Percentiles rank a stretch among this genome's conserved stretches.
These are phyloP conservation scores for Hoplodrina blanda DNA, from an alignment of 2,888 invertebrate species.

Conservation along the genomic window DNA sequence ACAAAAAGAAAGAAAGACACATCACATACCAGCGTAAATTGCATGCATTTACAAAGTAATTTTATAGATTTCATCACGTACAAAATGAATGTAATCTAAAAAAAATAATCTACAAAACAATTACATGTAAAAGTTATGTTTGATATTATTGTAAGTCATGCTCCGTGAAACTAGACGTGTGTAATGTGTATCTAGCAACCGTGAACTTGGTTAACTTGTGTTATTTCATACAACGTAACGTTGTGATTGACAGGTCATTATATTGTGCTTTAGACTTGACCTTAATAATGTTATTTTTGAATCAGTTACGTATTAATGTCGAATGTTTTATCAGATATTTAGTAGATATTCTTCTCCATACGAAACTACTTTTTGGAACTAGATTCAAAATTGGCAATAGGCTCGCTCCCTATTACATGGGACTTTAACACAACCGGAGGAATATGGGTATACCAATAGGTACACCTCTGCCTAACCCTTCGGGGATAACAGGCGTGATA, in stretches of 20 bases:
- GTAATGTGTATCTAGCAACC: constrained; percentile 56
- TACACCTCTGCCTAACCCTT: too few species aligned
- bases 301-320: constrained; percentile 4
- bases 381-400: too few species aligned
- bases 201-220: constrained; percentile 61
- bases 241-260: constrained; percentile 66
- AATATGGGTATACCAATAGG: too few species aligned
- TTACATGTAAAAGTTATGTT: constrained; percentile 45
- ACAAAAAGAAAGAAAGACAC: constrained; percentile 25
- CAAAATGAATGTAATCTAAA: constrained; percentile 48
- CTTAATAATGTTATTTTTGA: constrained; percentile 42
- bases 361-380: too few species aligned
- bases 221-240: constrained; percentile 65
- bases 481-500: too few species aligned
- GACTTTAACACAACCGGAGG: too few species aligned
- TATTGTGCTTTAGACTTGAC: constrained; percentile 57
- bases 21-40: constrained; percentile 16
- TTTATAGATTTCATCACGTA: constrained; percentile 48
- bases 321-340: neutral
- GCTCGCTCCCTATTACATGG: too few species aligned
- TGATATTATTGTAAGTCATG: constrained; percentile 44
- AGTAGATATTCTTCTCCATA: too few species aligned
- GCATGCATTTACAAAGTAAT: constrained; percentile 37
- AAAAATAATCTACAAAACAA: constrained; percentile 28
- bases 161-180: constrained; percentile 52